phyloP scores from a whole-genome alignment of 2,888 invertebrate genomes.

The Lycocerus yunnanus region DNA sequence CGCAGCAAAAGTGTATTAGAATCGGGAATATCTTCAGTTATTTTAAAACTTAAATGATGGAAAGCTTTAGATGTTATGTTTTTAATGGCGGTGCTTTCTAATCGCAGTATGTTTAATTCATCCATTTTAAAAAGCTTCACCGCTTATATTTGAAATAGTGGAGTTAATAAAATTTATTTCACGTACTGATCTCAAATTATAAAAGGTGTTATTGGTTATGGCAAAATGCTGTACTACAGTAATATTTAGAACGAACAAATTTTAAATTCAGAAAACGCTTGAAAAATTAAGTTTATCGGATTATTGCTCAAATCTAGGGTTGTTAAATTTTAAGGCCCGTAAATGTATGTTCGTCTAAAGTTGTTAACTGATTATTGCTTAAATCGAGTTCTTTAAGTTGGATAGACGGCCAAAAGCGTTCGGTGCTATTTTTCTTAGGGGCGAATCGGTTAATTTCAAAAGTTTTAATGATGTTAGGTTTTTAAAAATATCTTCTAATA shows the following conservation, averaged over 20 bases:
- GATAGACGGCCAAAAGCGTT: not conserved
- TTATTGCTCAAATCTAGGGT: slow-evolving; percentile 4
- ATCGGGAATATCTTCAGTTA: no score
- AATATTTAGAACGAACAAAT: not conserved
- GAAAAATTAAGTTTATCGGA: not conserved
- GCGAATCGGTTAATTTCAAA: not conserved
- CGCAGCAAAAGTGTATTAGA: not conserved
- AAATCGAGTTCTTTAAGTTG: not conserved
- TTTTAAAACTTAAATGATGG: not conserved
- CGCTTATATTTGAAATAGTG: not conserved
- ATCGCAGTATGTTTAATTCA: not conserved
- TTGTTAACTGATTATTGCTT: not conserved
- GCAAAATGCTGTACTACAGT: not conserved
- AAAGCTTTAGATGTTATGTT: not conserved
- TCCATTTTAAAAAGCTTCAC: not conserved
- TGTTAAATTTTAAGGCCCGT: not conserved
- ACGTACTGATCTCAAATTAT: not conserved
- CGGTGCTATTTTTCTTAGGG: not conserved
- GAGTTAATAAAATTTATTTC: not conserved
- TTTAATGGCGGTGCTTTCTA: not conserved
- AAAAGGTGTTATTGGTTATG: not conserved
- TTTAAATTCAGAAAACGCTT: not conserved
- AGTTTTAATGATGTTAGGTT: not conserved
- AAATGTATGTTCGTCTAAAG: not conserved
- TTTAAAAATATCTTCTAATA: not conserved